These are phyloP conservation scores for Rhea pennata DNA, from an alignment of 2,113 vertebrate species.

Conservation along the genomic window DNA sequence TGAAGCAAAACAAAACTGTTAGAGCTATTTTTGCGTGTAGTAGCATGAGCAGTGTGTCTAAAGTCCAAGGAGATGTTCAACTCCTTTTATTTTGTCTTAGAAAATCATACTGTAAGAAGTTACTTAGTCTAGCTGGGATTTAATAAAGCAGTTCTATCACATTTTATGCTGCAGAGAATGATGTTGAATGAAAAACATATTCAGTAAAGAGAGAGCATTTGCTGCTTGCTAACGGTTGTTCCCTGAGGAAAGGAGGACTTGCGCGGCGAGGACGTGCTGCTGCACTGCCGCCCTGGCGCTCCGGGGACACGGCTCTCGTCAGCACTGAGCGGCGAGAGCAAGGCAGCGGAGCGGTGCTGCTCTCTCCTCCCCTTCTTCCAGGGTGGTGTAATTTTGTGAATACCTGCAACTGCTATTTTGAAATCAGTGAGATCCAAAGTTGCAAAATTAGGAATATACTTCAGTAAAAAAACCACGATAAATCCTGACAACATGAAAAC, in stretches of 20 bases:
- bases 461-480: neutral
- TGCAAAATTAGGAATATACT: neutral
- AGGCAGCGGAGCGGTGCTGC: neutral
- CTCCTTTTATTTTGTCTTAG: conserved; percentile 4
- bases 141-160: conserved; percentile 14
- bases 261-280: neutral
- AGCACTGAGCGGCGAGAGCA: neutral
- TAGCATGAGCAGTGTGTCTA: neutral
- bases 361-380: neutral
- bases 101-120: conserved; percentile 3
- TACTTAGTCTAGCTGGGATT: neutral
- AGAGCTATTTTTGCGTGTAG: neutral
- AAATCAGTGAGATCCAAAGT: neutral
- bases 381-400: neutral
- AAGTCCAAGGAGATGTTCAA: neutral
- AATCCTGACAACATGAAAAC: neutral
- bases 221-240: neutral
- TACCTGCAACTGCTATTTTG: neutral
- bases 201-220: neutral
- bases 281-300: neutral
- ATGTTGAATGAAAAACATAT: neutral
- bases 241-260: neutral
- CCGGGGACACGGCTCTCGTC: neutral
- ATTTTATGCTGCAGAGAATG: conserved; percentile 33
- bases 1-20: neutral